Evolutionary conservation across 2,888 invertebrate species (phyloP), one percentile per base, ranked within the genome.

Genomic region (Tiliacea aurago): DNA sequence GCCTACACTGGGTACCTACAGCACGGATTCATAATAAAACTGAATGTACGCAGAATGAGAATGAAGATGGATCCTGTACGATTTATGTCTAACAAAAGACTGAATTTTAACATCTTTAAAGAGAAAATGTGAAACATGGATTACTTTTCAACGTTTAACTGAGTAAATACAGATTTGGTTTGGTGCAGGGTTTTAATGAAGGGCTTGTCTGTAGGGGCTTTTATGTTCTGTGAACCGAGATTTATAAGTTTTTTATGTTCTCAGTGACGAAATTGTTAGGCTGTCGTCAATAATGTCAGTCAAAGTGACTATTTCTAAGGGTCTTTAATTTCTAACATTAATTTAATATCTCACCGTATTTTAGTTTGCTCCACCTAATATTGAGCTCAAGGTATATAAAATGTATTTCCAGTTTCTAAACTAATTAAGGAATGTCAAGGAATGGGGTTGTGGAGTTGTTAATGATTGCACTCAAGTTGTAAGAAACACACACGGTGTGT

Each of bases 21-120:
- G 80, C 84, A 83, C 82, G 88, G 89, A 83, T 88, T 88, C 84
- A 87, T 87, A 87, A 87, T 87, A 88, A 88, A 88, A 85, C 81
- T 78, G 83, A 85, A 82, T 85, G 71, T 83, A 81, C 78, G 79
- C 70, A 69, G 88, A 87, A 86, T 88, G 77, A 65, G 82, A 83
- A 87, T 83, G 81, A 78, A 87, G 83, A 87, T 73, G 74, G 72
- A 67, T 81, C 72, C 62, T 45, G 65, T 71, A 68, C 77, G 67
- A 72, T 85, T 85, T 77, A 81, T 73, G 87, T 73, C 53, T 77
- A 83, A 81, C 75, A 77, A 85, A 86, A 83, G 76, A 76, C 83
- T 71, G 73, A 69, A 83, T 74, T 85, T 87, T 81, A 85, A 80
- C 72, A 80, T 76, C 78, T 74, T 63, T 78, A 72, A 83, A 85